phyloP scores from a whole-genome alignment of 64 coral and sea anemone genomes.

The Platygyra sinensis region DNA sequence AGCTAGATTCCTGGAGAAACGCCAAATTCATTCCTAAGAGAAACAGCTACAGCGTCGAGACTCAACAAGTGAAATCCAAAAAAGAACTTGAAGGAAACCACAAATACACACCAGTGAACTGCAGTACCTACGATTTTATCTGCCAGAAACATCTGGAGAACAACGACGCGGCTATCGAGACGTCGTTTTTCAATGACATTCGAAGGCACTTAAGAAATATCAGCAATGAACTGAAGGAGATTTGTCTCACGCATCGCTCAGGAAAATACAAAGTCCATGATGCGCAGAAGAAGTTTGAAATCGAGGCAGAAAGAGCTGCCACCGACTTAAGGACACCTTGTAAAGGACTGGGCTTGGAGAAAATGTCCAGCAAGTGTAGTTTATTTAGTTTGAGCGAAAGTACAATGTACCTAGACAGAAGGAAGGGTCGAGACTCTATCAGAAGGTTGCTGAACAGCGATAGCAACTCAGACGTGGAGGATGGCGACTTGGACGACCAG shows the following conservation, averaged over 20 bases:
- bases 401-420: constrained; percentile 21
- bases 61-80: not conserved
- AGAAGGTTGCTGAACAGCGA: not conserved
- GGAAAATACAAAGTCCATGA: constrained; percentile 73
- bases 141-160: not conserved
- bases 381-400: constrained; percentile 44
- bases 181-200: constrained; percentile 48
- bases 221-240: constrained; percentile 60
- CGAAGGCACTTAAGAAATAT: constrained; percentile 57
- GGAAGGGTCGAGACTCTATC: not conserved
- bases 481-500: not conserved
- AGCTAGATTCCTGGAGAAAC: constrained; percentile 27
- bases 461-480: not conserved
- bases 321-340: not conserved
- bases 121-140: not conserved
- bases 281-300: constrained; percentile 4
- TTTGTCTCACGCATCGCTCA: constrained; percentile 57
- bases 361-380: constrained; percentile 26
- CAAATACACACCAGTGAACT: constrained; percentile 53
- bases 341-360: constrained; percentile 20
- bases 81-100: not conserved
- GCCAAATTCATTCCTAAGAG: constrained; percentile 66
- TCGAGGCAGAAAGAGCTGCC: not conserved
- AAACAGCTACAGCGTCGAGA: constrained; percentile 61
- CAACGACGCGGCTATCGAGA: constrained; percentile 24